phyloP scores from a whole-genome alignment of 2,888 invertebrate genomes.

The Syritta pipiens region DNA sequence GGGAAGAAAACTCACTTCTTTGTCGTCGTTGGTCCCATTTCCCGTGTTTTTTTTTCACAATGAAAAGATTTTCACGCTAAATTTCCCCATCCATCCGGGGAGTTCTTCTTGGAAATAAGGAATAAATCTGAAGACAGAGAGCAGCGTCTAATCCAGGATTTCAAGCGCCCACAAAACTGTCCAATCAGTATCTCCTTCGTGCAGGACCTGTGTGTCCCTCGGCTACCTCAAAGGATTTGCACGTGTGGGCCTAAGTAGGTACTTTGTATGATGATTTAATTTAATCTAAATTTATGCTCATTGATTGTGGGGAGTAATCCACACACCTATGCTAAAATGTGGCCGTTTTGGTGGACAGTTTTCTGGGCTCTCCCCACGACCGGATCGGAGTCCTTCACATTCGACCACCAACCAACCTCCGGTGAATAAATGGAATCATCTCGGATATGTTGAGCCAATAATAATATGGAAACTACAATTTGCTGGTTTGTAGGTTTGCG shows the following conservation, averaged over 20 bases:
- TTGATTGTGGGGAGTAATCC: conserved; percentile 55
- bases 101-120: too few species aligned
- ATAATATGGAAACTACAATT: conserved; percentile 41
- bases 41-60: too few species aligned
- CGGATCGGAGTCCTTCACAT: too few species aligned
- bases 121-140: too few species aligned
- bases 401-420: too few species aligned
- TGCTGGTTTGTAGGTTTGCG: conserved; percentile 45
- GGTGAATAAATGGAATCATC: conserved; percentile 56
- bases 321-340: conserved; percentile 44
- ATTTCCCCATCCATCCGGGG: too few species aligned
- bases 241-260: conserved; percentile 54
- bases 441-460: conserved; percentile 55
- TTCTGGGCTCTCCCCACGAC: too few species aligned
- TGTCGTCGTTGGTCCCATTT: neutral
- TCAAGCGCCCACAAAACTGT: too few species aligned
- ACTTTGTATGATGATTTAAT: conserved; percentile 66
- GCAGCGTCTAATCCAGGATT: too few species aligned
- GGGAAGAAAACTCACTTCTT: neutral
- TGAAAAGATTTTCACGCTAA: conserved; percentile 33
- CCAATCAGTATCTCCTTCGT: too few species aligned
- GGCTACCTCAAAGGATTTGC: neutral
- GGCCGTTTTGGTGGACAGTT: conserved; percentile 30
- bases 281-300: conserved; percentile 65
- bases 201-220: neutral